phyloP scores from a whole-genome alignment of 2,113 vertebrate genomes.

The Electrona antarctica region DNA sequence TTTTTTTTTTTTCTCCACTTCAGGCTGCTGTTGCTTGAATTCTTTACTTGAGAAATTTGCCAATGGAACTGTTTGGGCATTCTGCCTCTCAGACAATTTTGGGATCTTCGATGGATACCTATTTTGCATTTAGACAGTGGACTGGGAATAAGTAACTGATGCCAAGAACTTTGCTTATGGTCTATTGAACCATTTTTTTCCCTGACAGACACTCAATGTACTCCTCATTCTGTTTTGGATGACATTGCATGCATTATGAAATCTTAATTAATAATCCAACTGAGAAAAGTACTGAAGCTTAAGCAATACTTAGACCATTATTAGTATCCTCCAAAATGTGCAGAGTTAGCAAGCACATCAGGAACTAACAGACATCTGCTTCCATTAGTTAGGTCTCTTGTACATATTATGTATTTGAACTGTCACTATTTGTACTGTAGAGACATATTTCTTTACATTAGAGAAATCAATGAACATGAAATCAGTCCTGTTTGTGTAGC shows the following conservation, averaged over 20 bases:
- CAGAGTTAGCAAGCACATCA: constrained; percentile 50
- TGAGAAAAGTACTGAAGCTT: constrained; percentile 59
- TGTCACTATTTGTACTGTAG: constrained; percentile 62
- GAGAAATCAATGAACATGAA: constrained; percentile 52
- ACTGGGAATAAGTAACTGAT: constrained; percentile 44
- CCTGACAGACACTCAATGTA: constrained; percentile 54
- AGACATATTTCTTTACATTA: constrained; percentile 31
- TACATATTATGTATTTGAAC: constrained; percentile 52
- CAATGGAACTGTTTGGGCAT: constrained; percentile 38
- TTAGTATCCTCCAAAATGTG: constrained; percentile 52
- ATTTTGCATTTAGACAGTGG: constrained; percentile 27
- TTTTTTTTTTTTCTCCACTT: constrained; percentile 29
- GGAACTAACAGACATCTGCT: constrained; percentile 56
- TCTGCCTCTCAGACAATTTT: constrained; percentile 38
- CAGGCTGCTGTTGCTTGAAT: constrained; percentile 42
- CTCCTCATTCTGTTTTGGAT: constrained; percentile 43
- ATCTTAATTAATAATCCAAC: constrained; percentile 49
- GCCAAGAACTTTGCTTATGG: constrained; percentile 62
- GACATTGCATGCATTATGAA: constrained; percentile 62
- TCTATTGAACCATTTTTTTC: constrained; percentile 55
- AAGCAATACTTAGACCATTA: constrained; percentile 66
- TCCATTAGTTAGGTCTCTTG: constrained; percentile 59
- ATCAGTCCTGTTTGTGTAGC: constrained; percentile 59
- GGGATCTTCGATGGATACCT: constrained; percentile 34
- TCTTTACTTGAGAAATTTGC: constrained; percentile 41